phyloP scores from a whole-genome alignment of 2,888 invertebrate species.

The Sericinus montela region DNA sequence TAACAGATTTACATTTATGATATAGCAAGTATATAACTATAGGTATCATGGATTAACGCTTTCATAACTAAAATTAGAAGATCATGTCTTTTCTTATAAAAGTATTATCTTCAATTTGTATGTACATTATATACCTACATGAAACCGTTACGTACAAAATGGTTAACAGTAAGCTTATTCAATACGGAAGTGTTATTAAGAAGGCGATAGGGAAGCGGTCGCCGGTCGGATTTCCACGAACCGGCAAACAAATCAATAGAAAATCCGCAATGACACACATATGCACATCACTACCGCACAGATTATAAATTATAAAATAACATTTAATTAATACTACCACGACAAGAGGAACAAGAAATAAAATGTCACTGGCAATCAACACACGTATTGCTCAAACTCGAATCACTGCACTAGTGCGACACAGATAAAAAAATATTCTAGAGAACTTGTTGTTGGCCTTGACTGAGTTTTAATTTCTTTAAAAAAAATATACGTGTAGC shows the following conservation, averaged over 20 bases:
- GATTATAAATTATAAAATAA: constrained; percentile 11
- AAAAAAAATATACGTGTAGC: constrained; percentile 24
- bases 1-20: no score
- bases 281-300: constrained; percentile 18
- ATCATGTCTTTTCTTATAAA: background rate
- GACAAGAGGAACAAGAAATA: no score
- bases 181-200: constrained; percentile 2
- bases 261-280: constrained; percentile 17
- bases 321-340: no score
- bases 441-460: constrained; percentile 8
- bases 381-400: no score
- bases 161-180: background rate
- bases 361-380: background rate
- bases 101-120: background rate
- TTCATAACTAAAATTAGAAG: no score
- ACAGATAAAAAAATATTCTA: background rate
- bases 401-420: background rate
- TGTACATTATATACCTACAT: no score
- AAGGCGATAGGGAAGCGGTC: background rate
- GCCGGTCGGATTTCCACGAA: constrained; percentile 5
- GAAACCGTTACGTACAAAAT: background rate
- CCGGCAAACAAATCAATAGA: constrained; percentile 15
- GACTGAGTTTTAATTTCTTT: constrained; percentile 14
- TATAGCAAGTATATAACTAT: no score
- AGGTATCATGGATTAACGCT: no score